Evolutionary conservation across 1,140 invertebrate species (phyloP).

Genomic region (Pissodes strobi): DNA sequence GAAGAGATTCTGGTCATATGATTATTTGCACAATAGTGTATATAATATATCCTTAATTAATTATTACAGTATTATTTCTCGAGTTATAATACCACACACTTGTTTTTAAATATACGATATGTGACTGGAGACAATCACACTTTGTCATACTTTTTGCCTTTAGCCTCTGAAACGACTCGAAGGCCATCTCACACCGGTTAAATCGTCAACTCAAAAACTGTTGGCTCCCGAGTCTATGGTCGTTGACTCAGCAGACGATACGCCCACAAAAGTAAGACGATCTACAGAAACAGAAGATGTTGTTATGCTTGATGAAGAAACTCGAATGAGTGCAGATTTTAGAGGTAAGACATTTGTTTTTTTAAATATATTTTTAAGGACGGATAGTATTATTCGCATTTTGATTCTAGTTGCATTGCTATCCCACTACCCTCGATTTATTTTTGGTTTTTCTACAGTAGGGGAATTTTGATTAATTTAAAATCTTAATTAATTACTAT

Average conservation of each 20-base stretch:
- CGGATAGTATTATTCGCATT: too few relatives aligned
- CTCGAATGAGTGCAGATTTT: slow-evolving; percentile 82
- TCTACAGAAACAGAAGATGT: slow-evolving; percentile 38
- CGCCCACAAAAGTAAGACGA: slow-evolving; percentile 5
- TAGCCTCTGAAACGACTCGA: slow-evolving; percentile 1
- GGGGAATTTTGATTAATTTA: too few relatives aligned
- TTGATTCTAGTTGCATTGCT: too few relatives aligned
- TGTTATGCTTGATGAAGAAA: slow-evolving; percentile 73
- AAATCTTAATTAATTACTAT: too few relatives aligned
- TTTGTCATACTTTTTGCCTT: too few relatives aligned
- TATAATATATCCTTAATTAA: too few relatives aligned
- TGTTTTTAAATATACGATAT: too few relatives aligned
- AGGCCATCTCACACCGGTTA: not conserved
- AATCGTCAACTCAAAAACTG: slow-evolving; percentile 17
- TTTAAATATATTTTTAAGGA: not conserved
- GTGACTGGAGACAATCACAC: too few relatives aligned
- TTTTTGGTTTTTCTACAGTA: not conserved
- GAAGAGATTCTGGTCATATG: too few relatives aligned
- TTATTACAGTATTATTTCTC: too few relatives aligned
- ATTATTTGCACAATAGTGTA: too few relatives aligned
- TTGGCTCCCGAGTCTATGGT: slow-evolving; percentile 16
- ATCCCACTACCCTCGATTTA: not conserved
- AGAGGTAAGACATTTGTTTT: slow-evolving; percentile 47
- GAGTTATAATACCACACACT: too few relatives aligned
- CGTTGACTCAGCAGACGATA: slow-evolving; percentile 13